phyloP scores from a whole-genome alignment of 1,140 invertebrate species.

The Dendrolimus punctatus region DNA sequence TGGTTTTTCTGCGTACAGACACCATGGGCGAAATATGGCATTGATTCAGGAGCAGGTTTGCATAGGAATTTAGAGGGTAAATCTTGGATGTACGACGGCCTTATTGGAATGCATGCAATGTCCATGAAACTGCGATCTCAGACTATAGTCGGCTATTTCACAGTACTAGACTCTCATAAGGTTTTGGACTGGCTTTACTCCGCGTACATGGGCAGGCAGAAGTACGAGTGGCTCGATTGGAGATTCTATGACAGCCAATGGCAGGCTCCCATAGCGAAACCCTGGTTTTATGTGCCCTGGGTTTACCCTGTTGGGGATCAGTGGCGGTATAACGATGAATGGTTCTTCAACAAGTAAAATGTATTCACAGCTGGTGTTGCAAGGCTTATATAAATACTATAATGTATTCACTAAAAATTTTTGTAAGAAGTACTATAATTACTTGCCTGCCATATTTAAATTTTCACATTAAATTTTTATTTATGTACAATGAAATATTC shows the following conservation, averaged over 20 bases:
- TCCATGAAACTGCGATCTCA: constrained; percentile 26
- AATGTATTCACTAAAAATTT: no score
- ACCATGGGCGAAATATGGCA: constrained; percentile 24
- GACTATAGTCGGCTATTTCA: constrained; percentile 28
- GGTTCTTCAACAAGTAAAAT: background rate
- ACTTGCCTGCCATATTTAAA: no score
- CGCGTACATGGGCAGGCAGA: constrained; percentile 17
- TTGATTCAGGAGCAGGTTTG: constrained; percentile 29
- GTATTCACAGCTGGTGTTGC: no score
- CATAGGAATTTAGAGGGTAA: constrained; percentile 12
- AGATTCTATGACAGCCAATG: constrained; percentile 24
- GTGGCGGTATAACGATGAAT: constrained; percentile 1
- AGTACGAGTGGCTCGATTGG: constrained; percentile 20
- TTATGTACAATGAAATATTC: no score
- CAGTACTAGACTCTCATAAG: constrained; percentile 22
- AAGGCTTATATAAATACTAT: no score
- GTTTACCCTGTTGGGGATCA: background rate
- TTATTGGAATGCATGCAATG: constrained; percentile 24
- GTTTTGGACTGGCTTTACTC: constrained; percentile 32
- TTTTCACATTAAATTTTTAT: no score
- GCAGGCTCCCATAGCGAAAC: constrained; percentile 12
- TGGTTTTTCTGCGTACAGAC: constrained; percentile 31
- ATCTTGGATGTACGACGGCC: constrained; percentile 17
- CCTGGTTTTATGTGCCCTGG: constrained; percentile 4
- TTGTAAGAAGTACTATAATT: no score